Base-by-base conservation (phyloP, 2,797 vertebrate genomes). In the Cuculus canorus region DNA sequence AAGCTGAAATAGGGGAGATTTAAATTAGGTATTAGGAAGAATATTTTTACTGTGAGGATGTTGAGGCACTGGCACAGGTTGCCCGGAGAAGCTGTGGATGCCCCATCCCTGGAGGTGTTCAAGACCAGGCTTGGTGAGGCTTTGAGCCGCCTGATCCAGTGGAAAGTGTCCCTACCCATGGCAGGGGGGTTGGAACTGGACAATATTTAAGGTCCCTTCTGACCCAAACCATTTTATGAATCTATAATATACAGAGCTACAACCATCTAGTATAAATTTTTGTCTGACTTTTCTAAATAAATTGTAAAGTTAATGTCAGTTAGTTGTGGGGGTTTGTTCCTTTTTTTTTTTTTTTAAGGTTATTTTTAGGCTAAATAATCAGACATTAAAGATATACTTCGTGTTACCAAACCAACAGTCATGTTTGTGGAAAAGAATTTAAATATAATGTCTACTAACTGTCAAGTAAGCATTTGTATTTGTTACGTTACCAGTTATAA, bases 291-390 rank as follows among this genome's bases (percentile, higher is more conserved):
- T 39, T 76, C 59, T 70, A 79, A 88, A 72, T 56, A 75, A 92
- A 82, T 30, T 43, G 22, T 69, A 22, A 90, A 76, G 17, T n/a
- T 71, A 25, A 72, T 88, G 17, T 30, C 19, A 60, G 17, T 16
- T 50, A 60, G 17, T 16, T 50, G 23, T 2, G 0, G 0, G 12
- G 17, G 61, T 66, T 70, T 12, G 2, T 14, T 54, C 2, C 66
- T 57, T 17, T 68, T 33, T 10, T 33, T 43, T n/a, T 16, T 16
- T 43, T 35, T 11, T 7, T 8, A 33, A 39, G 47, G 50, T 37
- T 86, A 43, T n/a, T 60, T 35, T 73, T 80, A 82, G 27, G 25
- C 25, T 82, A 86, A 92, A 91, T 47, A 53, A 78, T 76, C 81
- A 88, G 41, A 70, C 9, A 4, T 30, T 47, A 48, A 82, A 84